These are phyloP conservation scores for Caracal caracal DNA, from an alignment of 2,113 vertebrate species.

Conservation along the genomic window DNA sequence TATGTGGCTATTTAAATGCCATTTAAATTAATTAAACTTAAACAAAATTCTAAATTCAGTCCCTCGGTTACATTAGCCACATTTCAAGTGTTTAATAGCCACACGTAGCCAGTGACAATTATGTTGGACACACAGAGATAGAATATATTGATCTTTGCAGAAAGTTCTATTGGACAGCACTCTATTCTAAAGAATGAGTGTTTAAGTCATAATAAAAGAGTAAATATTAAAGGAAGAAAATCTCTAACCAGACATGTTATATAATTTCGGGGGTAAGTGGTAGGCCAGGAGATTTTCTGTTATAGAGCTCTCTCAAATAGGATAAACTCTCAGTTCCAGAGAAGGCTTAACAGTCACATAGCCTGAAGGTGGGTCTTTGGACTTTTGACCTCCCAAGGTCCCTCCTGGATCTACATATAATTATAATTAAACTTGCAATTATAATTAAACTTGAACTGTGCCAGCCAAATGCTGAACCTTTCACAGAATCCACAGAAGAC, in stretches of 20 bases:
- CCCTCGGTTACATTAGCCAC: not conserved
- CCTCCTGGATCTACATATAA: not conserved
- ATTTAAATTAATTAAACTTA: not conserved
- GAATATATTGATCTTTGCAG: not conserved
- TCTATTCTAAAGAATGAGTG: not conserved
- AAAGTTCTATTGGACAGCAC: not conserved
- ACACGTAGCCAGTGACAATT: not conserved
- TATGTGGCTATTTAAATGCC: not conserved
- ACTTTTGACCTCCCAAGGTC: conserved; percentile 22
- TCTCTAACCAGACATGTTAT: not conserved
- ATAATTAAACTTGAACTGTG: conserved; percentile 55
- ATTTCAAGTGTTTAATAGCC: not conserved
- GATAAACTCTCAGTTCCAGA: not conserved
- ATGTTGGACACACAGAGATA: not conserved
- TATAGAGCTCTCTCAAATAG: not conserved
- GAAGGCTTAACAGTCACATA: not conserved
- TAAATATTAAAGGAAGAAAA: not conserved
- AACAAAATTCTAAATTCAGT: conserved; percentile 1
- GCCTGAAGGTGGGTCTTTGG: not conserved
- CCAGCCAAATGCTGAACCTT: conserved; percentile 24
- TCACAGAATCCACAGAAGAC: conserved; percentile 38
- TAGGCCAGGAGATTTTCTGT: not conserved
- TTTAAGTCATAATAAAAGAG: not conserved
- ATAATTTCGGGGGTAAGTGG: not conserved
- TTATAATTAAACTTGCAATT: conserved; percentile 61